Percentiles rank a stretch among this genome's conserved stretches.
These are phyloP conservation scores for Tipula helvola DNA, from an alignment of 2,888 invertebrate genomes.

Conservation along the genomic window DNA sequence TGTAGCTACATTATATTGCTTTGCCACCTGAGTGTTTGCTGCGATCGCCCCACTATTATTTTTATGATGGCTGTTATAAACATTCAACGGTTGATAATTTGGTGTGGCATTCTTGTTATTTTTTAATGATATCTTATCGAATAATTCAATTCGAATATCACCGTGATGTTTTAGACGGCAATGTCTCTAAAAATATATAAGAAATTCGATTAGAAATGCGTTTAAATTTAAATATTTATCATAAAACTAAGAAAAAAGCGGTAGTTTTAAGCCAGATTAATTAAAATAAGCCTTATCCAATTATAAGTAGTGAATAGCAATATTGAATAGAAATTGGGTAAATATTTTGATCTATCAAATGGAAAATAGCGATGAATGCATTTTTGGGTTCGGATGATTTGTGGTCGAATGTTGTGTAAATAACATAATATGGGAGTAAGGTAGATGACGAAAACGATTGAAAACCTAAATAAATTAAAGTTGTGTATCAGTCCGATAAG, in stretches of 20 bases:
- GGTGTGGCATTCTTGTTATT: neutral
- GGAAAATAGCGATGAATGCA: too few relatives aligned
- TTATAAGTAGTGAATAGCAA: too few relatives aligned
- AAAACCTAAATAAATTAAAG: too few relatives aligned
- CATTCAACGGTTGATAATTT: slow-evolving; percentile 8
- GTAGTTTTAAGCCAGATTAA: neutral
- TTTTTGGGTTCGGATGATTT: too few relatives aligned
- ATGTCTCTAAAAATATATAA: slow-evolving; percentile 47
- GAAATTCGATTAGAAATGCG: neutral
- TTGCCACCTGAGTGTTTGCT: neutral
- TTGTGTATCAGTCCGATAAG: too few relatives aligned
- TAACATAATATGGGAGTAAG: too few relatives aligned
- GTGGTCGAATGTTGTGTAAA: too few relatives aligned
- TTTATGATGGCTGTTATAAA: neutral
- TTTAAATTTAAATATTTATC: neutral
- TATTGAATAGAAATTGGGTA: too few relatives aligned
- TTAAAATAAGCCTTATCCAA: neutral
- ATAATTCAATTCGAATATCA: slow-evolving; percentile 52
- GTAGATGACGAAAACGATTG: too few relatives aligned
- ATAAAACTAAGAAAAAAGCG: neutral
- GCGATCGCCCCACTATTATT: neutral
- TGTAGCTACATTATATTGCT: neutral
- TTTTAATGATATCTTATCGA: slow-evolving; percentile 23
- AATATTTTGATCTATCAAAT: too few relatives aligned
- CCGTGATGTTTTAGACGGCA: slow-evolving; percentile 68